Percentiles rank a stretch among this genome's conserved stretches.
Conservation (phyloP, 2,113 vertebrate species). For the Phasianus colchicus region DNA sequence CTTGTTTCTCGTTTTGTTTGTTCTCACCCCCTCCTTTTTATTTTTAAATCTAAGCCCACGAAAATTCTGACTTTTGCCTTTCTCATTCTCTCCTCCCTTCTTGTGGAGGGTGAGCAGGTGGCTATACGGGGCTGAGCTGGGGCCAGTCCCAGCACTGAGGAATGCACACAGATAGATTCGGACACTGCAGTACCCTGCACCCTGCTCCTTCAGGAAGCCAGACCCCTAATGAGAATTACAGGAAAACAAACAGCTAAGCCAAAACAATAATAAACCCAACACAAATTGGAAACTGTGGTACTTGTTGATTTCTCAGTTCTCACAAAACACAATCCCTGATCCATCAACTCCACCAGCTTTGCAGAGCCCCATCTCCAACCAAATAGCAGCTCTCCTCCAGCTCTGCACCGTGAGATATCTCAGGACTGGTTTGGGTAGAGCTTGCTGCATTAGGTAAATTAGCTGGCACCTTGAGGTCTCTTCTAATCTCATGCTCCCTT, state of each 20-base stretch:
- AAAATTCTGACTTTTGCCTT: background rate
- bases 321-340: background rate
- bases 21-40: background rate
- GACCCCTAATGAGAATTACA: background rate
- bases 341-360: background rate
- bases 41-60: background rate
- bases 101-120: background rate
- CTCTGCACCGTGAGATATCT: background rate
- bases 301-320: background rate
- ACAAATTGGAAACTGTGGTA: background rate
- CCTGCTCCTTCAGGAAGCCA: background rate
- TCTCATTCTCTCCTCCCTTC: background rate
- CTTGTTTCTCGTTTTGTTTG: background rate
- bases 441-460: background rate
- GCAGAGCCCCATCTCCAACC: fast-evolving
- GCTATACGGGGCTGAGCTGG: background rate
- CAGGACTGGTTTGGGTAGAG: background rate
- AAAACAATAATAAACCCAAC: background rate
- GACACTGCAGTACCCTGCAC: background rate
- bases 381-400: background rate
- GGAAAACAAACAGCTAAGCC: background rate
- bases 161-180: background rate
- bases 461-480: background rate
- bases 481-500: background rate
- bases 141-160: background rate